These are phyloP conservation scores for Zelleria hepariella DNA, from an alignment of 2,888 invertebrate genomes.

Conservation along the genomic window DNA sequence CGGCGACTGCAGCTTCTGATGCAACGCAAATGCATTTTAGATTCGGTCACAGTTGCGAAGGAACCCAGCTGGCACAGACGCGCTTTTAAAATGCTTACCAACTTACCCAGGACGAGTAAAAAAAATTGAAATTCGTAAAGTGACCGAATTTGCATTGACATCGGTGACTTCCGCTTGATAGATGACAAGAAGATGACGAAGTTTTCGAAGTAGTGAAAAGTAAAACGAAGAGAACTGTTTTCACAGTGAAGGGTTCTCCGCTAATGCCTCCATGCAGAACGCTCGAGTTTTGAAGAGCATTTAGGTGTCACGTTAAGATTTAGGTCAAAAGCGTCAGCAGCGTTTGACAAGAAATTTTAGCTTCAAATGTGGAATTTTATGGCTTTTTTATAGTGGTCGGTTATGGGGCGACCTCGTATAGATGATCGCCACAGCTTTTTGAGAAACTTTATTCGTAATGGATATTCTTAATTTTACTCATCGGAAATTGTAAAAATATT, in stretches of 20 bases:
- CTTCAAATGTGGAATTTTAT: background rate
- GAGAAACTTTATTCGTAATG: too few relatives aligned
- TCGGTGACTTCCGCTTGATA: background rate
- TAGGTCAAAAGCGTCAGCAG: background rate
- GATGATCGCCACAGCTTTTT: too few relatives aligned
- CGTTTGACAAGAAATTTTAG: background rate
- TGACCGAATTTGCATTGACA: background rate
- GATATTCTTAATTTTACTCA: too few relatives aligned
- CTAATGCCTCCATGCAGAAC: background rate
- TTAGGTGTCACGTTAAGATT: background rate
- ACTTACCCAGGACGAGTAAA: background rate
- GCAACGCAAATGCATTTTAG: slow-evolving; percentile 37
- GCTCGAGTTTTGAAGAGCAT: background rate
- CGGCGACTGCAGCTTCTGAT: slow-evolving; percentile 20
- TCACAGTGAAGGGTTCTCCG: background rate
- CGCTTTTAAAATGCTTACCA: background rate
- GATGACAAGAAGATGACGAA: background rate
- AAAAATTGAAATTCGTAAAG: background rate
- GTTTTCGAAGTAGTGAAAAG: background rate
- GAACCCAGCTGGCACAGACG: background rate
- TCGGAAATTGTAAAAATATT: too few relatives aligned
- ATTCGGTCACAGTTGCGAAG: slow-evolving; percentile 20
- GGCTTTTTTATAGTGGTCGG: too few relatives aligned
- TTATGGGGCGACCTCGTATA: too few relatives aligned
- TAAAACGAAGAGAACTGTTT: background rate